A percentile compares a stretch with the other conserved stretches of the same genome.
Conservation (phyloP, 2,888 invertebrate genomes). For the Dorcus parallelipipedus region DNA sequence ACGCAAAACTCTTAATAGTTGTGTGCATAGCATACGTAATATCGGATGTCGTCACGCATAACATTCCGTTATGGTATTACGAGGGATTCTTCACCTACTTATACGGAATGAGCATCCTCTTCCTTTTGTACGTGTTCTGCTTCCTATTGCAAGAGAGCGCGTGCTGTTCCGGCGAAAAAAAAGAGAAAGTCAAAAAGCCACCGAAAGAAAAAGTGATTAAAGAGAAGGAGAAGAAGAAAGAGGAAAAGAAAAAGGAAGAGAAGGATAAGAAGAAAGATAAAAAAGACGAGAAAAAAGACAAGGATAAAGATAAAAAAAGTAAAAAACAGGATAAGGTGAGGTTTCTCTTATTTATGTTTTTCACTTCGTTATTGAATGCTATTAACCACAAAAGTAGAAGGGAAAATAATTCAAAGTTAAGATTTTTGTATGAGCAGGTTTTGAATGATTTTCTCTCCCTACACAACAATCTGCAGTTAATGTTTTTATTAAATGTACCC, state of each 20-base stretch:
- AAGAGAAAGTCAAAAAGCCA: conserved; percentile 52
- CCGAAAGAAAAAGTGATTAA: conserved; percentile 38
- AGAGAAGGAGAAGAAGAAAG: conserved; percentile 51
- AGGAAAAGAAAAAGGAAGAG: conserved; percentile 51
- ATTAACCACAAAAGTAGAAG: too few relatives aligned
- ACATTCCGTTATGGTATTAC: conserved; percentile 87
- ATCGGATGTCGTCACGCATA: conserved; percentile 91
- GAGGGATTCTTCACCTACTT: conserved; percentile 95
- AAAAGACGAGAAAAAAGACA: conserved; percentile 57
- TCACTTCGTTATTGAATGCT: too few relatives aligned
- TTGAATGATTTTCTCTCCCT: background rate
- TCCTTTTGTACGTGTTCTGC: conserved; percentile 91
- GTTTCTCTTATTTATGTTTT: conserved; percentile 2
- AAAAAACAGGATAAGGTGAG: conserved; percentile 55
- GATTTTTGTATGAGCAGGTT: too few relatives aligned
- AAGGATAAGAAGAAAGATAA: conserved; percentile 56
- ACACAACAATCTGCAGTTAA: background rate
- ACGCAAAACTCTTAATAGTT: conserved; percentile 90
- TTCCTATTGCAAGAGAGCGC: conserved; percentile 89
- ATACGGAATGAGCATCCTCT: conserved; percentile 89
- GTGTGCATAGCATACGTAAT: conserved; percentile 92
- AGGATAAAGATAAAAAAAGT: conserved; percentile 53
- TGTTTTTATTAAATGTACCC: background rate
- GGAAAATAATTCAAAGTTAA: too few relatives aligned
- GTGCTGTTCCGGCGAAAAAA: conserved; percentile 71